These are phyloP conservation scores for Strix aluco DNA, from an alignment of 2,113 vertebrate species.

Conservation along the genomic window DNA sequence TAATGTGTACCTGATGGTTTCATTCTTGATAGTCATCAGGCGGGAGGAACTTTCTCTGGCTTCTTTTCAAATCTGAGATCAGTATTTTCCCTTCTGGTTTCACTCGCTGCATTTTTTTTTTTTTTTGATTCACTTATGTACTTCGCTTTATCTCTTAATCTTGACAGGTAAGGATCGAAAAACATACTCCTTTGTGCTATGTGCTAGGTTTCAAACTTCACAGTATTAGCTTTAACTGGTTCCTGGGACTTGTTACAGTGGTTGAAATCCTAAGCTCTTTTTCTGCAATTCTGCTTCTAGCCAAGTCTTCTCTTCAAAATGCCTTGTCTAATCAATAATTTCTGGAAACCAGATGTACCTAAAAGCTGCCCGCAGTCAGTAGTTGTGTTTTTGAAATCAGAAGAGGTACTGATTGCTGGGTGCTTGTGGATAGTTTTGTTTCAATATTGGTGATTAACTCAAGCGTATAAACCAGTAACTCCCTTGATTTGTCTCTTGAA, in stretches of 20 bases:
- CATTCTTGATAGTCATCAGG: neutral
- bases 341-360: neutral
- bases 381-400: neutral
- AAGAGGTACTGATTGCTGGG: neutral
- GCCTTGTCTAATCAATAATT: neutral
- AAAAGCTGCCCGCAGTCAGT: neutral
- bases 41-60: slow-evolving; percentile 36
- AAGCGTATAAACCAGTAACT: neutral
- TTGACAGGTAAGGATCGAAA: neutral
- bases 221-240: neutral
- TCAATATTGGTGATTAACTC: neutral
- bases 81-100: slow-evolving; percentile 3
- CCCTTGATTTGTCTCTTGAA: neutral
- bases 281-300: neutral
- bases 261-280: neutral
- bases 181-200: neutral
- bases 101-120: neutral
- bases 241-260: neutral
- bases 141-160: neutral
- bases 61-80: slow-evolving; percentile 39
- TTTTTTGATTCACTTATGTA: neutral
- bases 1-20: slow-evolving; percentile 35
- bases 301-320: neutral
- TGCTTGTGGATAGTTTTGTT: neutral
- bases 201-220: neutral